Evolutionary conservation across 2,888 invertebrate genomes (phyloP).

Genomic region (Pediacus dermestoides): DNA sequence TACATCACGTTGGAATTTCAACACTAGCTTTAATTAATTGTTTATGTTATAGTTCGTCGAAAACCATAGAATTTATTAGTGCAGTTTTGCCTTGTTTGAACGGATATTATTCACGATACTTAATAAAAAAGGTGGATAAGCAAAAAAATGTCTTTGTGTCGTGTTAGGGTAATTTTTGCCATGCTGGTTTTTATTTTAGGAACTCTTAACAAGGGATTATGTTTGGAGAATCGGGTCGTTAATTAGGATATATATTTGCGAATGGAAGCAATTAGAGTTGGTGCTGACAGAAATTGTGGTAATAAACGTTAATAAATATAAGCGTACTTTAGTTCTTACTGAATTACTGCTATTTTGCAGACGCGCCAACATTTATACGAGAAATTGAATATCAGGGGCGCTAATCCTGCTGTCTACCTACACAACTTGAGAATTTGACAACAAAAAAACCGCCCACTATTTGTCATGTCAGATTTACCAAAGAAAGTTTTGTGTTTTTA

Average conservation of each 20-base stretch:
- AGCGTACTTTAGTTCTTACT: constrained; percentile 13
- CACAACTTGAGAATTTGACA: constrained; percentile 18
- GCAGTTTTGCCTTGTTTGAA: too few species aligned
- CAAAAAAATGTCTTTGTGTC: too few species aligned
- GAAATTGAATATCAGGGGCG: constrained; percentile 7
- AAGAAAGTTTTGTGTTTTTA: constrained; percentile 1
- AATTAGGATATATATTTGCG: constrained; percentile 34
- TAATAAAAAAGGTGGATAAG: too few species aligned
- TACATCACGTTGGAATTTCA: constrained; percentile 32
- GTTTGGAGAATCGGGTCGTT: constrained; percentile 33
- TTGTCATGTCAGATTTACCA: constrained; percentile 32
- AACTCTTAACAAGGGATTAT: constrained; percentile 34
- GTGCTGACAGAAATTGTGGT: constrained; percentile 29
- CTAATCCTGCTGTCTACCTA: constrained; percentile 12
- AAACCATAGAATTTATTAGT: constrained; percentile 28
- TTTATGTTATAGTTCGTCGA: constrained; percentile 32
- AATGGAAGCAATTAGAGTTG: constrained; percentile 27
- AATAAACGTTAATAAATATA: constrained; percentile 25
- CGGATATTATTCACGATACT: too few species aligned
- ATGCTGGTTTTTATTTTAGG: constrained; percentile 17
- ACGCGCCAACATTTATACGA: constrained; percentile 1
- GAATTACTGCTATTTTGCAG: constrained; percentile 11
- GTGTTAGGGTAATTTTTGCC: constrained; percentile 4
- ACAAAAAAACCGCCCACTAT: too few species aligned
- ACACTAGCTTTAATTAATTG: constrained; percentile 35